Conservation (phyloP, 2,797 vertebrate species). For the Pristis pectinata region DNA sequence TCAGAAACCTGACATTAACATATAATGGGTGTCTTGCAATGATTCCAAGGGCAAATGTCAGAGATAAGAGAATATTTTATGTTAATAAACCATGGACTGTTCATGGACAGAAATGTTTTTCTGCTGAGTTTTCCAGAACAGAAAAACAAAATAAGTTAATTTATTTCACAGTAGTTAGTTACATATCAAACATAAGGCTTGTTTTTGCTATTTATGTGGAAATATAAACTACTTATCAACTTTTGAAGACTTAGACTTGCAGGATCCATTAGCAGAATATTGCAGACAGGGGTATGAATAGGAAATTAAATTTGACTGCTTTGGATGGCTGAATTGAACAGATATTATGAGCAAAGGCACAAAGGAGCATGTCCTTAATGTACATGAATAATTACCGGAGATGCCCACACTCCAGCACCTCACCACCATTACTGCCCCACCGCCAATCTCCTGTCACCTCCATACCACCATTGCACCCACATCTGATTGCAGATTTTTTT, state of each 20-base stretch:
- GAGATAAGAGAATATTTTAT: not conserved
- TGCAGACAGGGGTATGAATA: too few relatives aligned
- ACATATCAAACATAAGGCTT: not conserved
- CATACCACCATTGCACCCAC: too few relatives aligned
- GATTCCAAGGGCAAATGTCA: not conserved
- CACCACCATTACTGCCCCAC: too few relatives aligned
- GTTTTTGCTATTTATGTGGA: not conserved
- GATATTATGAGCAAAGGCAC: too few relatives aligned
- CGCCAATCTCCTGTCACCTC: too few relatives aligned
- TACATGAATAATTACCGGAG: too few relatives aligned
- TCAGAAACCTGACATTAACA: not conserved
- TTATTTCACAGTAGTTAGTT: not conserved
- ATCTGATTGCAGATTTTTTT: not conserved
- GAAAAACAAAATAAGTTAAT: not conserved
- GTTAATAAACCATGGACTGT: not conserved
- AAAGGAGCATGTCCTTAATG: too few relatives aligned
- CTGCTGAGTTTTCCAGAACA: not conserved
- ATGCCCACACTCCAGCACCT: too few relatives aligned
- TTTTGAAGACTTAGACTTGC: not conserved
- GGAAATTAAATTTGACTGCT: too few relatives aligned
- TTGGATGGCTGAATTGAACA: too few relatives aligned
- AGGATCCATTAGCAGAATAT: not conserved
- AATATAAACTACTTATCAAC: not conserved
- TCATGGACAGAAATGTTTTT: not conserved
- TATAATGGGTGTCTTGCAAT: not conserved